Conservation (phyloP, 2,888 invertebrate species). For the Acrobasis suavella region DNA sequence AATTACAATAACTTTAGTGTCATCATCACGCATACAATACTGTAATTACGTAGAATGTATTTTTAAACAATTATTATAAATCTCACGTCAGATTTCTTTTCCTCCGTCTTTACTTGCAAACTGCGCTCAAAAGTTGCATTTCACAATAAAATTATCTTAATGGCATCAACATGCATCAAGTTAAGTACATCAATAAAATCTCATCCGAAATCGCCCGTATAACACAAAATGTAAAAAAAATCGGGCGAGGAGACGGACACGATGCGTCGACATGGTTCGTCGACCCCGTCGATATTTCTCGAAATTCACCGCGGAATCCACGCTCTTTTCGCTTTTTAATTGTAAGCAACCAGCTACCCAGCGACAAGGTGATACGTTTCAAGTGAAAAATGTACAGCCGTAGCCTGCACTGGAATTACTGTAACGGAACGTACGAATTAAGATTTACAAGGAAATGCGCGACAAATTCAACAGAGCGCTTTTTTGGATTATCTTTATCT, state of each 20-base stretch:
- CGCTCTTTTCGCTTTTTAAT: slow-evolving; percentile 81
- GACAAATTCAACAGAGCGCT: slow-evolving; percentile 56
- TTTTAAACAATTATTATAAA: slow-evolving; percentile 9
- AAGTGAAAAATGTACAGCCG: slow-evolving; percentile 65
- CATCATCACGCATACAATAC: not conserved
- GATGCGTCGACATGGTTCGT: slow-evolving; percentile 77
- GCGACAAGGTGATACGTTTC: slow-evolving; percentile 77
- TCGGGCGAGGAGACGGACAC: slow-evolving; percentile 67
- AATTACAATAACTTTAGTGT: not conserved
- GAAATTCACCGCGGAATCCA: slow-evolving; percentile 77
- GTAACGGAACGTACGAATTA: slow-evolving; percentile 71
- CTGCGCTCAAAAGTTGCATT: slow-evolving; percentile 14
- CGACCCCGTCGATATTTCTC: slow-evolving; percentile 80
- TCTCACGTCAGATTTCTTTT: slow-evolving; percentile 5
- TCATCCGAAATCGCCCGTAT: slow-evolving; percentile 59
- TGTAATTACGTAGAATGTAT: not conserved
- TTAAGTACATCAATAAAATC: slow-evolving; percentile 48
- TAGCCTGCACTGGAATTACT: slow-evolving; percentile 65
- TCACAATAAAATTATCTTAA: slow-evolving; percentile 21
- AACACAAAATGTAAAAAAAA: slow-evolving; percentile 66
- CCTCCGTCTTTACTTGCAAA: not conserved
- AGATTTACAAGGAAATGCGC: slow-evolving; percentile 64
- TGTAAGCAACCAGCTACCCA: slow-evolving; percentile 74
- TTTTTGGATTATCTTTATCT: slow-evolving; percentile 43
- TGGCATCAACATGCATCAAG: slow-evolving; percentile 29